A percentile compares a stretch with the other conserved stretches of the same genome.
Conservation (phyloP, 64 coral and sea anemone genomes). For the Montipora efflorescens region DNA sequence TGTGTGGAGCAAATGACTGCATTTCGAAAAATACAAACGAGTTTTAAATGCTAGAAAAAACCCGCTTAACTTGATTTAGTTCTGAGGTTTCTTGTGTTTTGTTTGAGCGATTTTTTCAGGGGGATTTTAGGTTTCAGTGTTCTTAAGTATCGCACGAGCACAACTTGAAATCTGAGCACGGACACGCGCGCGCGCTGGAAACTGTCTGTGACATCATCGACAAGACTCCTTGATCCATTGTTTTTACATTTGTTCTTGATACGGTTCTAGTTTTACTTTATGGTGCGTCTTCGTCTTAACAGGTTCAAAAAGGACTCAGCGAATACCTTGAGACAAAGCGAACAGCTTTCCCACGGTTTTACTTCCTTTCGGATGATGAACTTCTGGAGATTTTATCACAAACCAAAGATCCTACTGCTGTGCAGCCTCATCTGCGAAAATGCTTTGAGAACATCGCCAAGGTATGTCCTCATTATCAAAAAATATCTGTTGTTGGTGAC, state of each 20-base stretch:
- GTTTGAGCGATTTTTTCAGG: no score
- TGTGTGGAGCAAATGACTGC: no score
- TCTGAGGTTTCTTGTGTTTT: no score
- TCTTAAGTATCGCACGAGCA: no score
- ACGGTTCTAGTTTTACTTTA: not conserved
- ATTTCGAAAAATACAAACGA: no score
- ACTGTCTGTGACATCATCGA: not conserved
- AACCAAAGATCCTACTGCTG: constrained; percentile 99
- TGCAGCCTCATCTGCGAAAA: constrained; percentile 98
- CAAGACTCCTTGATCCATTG: not conserved
- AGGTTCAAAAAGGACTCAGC: constrained; percentile 99
- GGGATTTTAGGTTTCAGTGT: no score
- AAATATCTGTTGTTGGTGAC: no score
- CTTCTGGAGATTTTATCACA: constrained; percentile 96
- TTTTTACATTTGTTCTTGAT: no score
- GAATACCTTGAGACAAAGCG: constrained; percentile 99
- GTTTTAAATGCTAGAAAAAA: no score
- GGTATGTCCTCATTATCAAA: constrained; percentile 8
- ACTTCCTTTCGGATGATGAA: constrained; percentile 98
- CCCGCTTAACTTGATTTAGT: no score
- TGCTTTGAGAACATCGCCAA: constrained; percentile 98
- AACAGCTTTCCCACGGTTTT: constrained; percentile 95
- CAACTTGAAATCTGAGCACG: no score
- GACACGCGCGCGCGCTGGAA: no score
- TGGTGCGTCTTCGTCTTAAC: not conserved